Conservation (phyloP, 53 echinoderm and acorn worm species). For the Holothuria scabra region DNA sequence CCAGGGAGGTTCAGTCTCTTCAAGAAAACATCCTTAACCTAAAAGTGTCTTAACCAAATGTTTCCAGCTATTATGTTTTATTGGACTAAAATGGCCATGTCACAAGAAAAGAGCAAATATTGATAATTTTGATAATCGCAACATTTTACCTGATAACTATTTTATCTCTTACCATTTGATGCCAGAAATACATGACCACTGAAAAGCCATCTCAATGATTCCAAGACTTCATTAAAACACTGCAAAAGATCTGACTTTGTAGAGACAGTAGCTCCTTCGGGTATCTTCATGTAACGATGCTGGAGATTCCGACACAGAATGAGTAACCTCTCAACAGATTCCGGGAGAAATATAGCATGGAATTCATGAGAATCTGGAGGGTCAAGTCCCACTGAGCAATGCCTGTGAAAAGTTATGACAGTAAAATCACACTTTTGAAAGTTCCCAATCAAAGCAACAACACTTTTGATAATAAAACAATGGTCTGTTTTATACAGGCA, state of each 20-base stretch:
- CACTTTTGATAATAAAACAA: no score
- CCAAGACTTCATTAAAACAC: slow-evolving; percentile 84
- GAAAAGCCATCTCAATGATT: slow-evolving; percentile 82
- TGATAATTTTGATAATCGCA: no score
- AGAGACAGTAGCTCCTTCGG: slow-evolving; percentile 82
- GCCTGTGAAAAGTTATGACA: slow-evolving; percentile 60
- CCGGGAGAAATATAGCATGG: slow-evolving; percentile 95
- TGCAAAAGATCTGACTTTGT: slow-evolving; percentile 89
- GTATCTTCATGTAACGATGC: slow-evolving; percentile 95
- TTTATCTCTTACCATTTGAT: slow-evolving; percentile 73
- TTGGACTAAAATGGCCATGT: no score
- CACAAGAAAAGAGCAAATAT: no score
- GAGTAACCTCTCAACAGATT: slow-evolving; percentile 82
- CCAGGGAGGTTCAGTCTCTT: no score
- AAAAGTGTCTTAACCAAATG: no score
- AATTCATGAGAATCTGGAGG: slow-evolving; percentile 96
- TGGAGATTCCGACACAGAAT: slow-evolving; percentile 92
- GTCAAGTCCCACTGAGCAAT: slow-evolving; percentile 92
- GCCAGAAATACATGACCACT: slow-evolving; percentile 92
- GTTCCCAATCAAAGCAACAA: no score
- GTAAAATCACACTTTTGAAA: no score
- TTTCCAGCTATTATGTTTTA: no score
- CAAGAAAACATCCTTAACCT: no score
- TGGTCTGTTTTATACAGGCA: no score
- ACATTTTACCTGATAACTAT: no score